Percentiles rank a stretch among this genome's conserved stretches.
Evolutionary conservation across 2,797 vertebrate genomes (phyloP).

Genomic region (Brachyalestes nurse): DNA sequence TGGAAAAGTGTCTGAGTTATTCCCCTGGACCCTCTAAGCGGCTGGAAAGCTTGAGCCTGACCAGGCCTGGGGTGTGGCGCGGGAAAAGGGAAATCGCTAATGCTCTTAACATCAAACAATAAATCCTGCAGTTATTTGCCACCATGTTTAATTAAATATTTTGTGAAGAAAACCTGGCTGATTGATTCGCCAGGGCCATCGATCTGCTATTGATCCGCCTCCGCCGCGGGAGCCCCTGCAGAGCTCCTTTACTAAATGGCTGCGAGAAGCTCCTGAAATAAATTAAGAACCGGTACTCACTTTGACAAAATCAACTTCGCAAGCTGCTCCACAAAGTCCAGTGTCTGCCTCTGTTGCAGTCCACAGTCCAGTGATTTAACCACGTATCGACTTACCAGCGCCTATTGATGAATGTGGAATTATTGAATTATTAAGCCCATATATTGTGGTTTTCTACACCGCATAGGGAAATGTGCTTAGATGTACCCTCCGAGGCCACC

Average conservation of each 20-base stretch:
- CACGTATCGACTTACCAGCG: constrained; percentile 31
- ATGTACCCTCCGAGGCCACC: constrained; percentile 19
- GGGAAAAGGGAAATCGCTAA: constrained; percentile 91
- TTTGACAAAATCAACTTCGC: constrained; percentile 64
- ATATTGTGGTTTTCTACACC: constrained; percentile 37
- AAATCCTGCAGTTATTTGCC: constrained; percentile 90
- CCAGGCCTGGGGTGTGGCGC: constrained; percentile 82
- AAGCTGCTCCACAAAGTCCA: constrained; percentile 30
- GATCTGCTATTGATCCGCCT: constrained; percentile 68
- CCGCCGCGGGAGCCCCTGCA: constrained; percentile 75
- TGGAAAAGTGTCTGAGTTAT: constrained; percentile 89
- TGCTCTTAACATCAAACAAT: constrained; percentile 92
- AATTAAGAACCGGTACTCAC: constrained; percentile 72
- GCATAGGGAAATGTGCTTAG: constrained; percentile 33
- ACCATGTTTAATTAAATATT: constrained; percentile 95
- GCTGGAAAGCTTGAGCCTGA: constrained; percentile 78
- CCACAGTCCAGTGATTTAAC: constrained; percentile 25
- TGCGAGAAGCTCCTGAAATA: constrained; percentile 76
- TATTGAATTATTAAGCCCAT: constrained; percentile 47
- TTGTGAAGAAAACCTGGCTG: constrained; percentile 88
- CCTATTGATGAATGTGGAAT: constrained; percentile 44
- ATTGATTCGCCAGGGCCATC: constrained; percentile 88
- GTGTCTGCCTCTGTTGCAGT: constrained; percentile 14
- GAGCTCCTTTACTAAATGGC: constrained; percentile 86
- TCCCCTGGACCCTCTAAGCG: constrained; percentile 89